Evolutionary conservation across 2,797 vertebrate species (phyloP).

Genomic region (Mus minutoides): DNA sequence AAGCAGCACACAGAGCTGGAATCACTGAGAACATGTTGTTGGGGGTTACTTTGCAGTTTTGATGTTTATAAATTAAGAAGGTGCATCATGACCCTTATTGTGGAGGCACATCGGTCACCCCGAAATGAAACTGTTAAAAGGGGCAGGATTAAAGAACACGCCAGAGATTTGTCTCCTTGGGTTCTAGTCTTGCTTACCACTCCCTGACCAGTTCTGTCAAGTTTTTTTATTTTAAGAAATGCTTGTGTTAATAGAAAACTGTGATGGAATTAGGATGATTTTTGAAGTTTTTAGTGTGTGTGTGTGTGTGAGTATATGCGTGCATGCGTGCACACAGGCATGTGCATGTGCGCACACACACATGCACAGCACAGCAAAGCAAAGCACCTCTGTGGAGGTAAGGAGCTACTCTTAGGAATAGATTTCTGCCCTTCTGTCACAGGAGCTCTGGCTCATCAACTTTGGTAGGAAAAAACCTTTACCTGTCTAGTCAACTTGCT

Average conservation of each 20-base stretch:
- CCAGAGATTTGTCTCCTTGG: constrained; percentile 18
- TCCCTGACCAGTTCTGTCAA: background rate
- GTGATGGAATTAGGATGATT: background rate
- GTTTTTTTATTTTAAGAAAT: constrained; percentile 43
- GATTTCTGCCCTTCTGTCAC: background rate
- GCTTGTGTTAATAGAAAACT: background rate
- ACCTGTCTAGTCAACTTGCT: background rate
- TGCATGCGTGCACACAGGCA: too few species aligned
- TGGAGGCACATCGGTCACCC: background rate
- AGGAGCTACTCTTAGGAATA: background rate
- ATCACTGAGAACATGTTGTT: background rate
- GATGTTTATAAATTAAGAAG: constrained; percentile 39
- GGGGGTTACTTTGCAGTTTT: constrained; percentile 14
- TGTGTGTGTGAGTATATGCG: background rate
- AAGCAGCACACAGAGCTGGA: background rate
- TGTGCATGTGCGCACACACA: fast-evolving
- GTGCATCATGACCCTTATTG: background rate
- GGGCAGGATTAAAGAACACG: background rate
- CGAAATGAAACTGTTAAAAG: constrained; percentile 17
- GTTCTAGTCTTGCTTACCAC: constrained; percentile 9
- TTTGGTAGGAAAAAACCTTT: background rate
- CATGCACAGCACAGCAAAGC: background rate
- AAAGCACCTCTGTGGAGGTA: background rate
- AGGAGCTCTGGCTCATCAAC: background rate
- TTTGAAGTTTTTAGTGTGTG: background rate